These are phyloP conservation scores for Drosophila melanogaster DNA, from an alignment of 1,140 invertebrate species.

Conservation along the genomic window DNA sequence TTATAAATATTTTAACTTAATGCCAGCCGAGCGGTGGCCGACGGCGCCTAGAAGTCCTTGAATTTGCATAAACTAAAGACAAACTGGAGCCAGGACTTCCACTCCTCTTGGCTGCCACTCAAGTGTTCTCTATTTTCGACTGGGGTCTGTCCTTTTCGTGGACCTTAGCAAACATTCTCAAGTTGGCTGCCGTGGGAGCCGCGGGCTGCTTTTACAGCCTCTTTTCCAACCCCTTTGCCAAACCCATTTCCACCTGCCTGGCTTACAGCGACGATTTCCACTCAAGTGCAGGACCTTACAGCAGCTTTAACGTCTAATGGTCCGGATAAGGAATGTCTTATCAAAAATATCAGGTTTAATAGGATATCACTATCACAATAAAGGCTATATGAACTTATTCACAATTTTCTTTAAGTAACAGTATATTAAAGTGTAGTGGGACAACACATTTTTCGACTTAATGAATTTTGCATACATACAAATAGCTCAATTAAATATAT, in stretches of 20 bases:
- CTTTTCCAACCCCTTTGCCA: slow-evolving; percentile 9
- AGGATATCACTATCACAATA: background rate
- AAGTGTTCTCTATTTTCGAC: slow-evolving; percentile 41
- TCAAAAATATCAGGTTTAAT: no score
- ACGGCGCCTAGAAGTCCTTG: slow-evolving; percentile 51
- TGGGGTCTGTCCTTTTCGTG: slow-evolving; percentile 45
- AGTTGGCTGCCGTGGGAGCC: slow-evolving; percentile 30
- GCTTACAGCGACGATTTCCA: slow-evolving; percentile 30
- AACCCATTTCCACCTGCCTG: slow-evolving; percentile 20
- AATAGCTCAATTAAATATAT: no score
- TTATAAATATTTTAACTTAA: slow-evolving; percentile 78
- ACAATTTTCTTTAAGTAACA: no score
- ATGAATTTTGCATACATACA: no score
- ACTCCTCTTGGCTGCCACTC: slow-evolving; percentile 33
- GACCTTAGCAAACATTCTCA: slow-evolving; percentile 47
- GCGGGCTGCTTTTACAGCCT: slow-evolving; percentile 25
- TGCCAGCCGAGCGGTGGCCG: slow-evolving; percentile 50
- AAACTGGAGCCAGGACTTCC: slow-evolving; percentile 1
- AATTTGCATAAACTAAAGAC: slow-evolving; percentile 69
- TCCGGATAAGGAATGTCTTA: background rate
- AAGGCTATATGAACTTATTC: background rate
- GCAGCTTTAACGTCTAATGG: slow-evolving; percentile 52
- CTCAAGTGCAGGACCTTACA: slow-evolving; percentile 42
- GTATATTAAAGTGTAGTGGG: no score
- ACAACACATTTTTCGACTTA: no score